These are phyloP conservation scores for Ellobium chinense DNA, from an alignment of 2,888 invertebrate species.

Conservation along the genomic window DNA sequence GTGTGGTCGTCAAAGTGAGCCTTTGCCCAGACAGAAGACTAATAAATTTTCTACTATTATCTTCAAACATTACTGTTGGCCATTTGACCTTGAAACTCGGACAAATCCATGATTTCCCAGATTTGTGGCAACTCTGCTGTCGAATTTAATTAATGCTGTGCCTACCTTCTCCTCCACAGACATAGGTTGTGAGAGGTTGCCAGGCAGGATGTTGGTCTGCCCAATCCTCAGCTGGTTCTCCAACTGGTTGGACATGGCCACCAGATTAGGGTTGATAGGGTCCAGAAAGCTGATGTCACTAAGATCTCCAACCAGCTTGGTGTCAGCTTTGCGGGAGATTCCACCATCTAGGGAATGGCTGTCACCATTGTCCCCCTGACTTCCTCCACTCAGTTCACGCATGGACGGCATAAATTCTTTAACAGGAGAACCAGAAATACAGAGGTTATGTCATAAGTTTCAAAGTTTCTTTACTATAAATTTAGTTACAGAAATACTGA, in stretches of 20 bases:
- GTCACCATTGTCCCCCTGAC: conserved; percentile 6
- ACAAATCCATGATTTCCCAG: neutral
- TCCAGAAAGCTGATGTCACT: conserved; percentile 48
- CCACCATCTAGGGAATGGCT: neutral
- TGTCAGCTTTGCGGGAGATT: conserved; percentile 10
- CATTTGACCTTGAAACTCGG: no score
- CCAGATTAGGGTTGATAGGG: conserved; percentile 48
- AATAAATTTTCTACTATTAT: no score
- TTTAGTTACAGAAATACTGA: no score
- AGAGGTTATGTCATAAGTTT: no score
- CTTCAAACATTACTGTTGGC: no score
- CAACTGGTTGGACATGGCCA: conserved; percentile 47
- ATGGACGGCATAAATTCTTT: conserved; percentile 37
- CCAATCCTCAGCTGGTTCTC: conserved; percentile 43
- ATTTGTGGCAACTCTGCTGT: no score
- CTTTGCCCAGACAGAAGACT: no score
- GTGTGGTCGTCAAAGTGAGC: no score
- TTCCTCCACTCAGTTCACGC: conserved; percentile 14
- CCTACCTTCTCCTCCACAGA: conserved; percentile 45
- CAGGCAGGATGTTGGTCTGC: conserved; percentile 36
- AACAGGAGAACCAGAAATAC: no score
- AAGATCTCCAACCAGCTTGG: conserved; percentile 29
- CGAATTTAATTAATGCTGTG: neutral
- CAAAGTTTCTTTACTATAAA: no score
- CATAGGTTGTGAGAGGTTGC: conserved; percentile 43